Evolutionary conservation across 1,140 invertebrate species (phyloP), one percentile per base, ranked within the genome.

Genomic region (Vanessa tameamea): DNA sequence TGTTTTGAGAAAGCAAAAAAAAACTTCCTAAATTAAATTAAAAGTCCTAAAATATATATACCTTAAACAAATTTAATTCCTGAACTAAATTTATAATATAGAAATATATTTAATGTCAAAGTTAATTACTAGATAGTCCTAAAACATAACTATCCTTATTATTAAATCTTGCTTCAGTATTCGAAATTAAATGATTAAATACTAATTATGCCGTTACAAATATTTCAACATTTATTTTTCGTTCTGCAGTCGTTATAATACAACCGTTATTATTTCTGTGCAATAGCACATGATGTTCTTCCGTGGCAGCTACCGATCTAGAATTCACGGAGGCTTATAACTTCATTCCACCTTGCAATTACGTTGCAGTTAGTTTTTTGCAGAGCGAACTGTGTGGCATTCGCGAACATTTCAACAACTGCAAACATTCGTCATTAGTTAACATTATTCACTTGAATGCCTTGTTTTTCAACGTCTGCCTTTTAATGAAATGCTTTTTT

Each of bases 401-500:
- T 86, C 80, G 77, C 73, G 77, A 82, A 85, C 78, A 82, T 82
- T 80, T 80, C 78, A 81, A 85, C 84, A 84, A 88, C 83, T 83
- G 78, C 80, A 84, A 88, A 87, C 83, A 87, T 88, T 87, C 87
- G 81, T 87, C 86, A 87, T 90, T 88, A 88, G 86, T 83, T 88
- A 82, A 86, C 83, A 88, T 87, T 87, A 84, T 87, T 85, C 82
- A 82, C 75, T 84, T 73, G 82, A 76, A 80, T 82, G 77, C 77
- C 72, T 81, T 80, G 82, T 85, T 88, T 89, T 89, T 88, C 77
- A 78, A 66, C 83, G 84, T 89, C 82, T 86, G 82, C 78, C 74
- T 87, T 83, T 82, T 86, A 84, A 87, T 83, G 76, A 85, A 83
- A 81, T 78, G 78, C 74, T 78, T 77, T 84, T 82, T 67, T 77